Evolutionary conservation across 1,140 invertebrate species (phyloP), one percentile per base, ranked within the genome.

Genomic region (Apis laboriosa): DNA sequence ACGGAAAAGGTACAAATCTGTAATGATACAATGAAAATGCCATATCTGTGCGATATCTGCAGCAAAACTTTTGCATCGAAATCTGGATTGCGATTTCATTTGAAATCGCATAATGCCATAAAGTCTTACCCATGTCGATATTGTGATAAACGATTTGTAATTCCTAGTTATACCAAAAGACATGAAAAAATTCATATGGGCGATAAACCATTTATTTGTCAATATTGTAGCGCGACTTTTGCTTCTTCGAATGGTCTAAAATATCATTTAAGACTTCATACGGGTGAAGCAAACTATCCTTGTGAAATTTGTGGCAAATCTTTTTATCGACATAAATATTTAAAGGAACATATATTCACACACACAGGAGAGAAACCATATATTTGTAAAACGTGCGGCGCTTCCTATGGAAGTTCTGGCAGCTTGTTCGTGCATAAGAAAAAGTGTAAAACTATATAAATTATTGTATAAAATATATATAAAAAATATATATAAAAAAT

Each of bases 331-430:
- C 63, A 55, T 9, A 89, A 86, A n/a, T 89, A 87, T 24, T 76
- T 91, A 11, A 91, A 89, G 24, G 84, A 88, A 13, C 90, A 91
- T 51, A 84, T 76, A 24, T 90, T 91, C 49, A 90, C 90, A 0
- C 92, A 93, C 55, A 93, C 91, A 0, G 92, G 91, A 13, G 77
- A 90, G 79, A 90, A 86, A 28, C 89, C 90, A 7, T 91, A 86
- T 12, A 67, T 66, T 12, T 91, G 90, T 60, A 87, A 86, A 82
- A 66, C 78, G 11, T 91, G 90, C 28, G 89, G 87, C 11, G 70
- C 79, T 24, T 83, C 83, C 13, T 91, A 91, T 56, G 82, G 79
- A 9, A 90, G 85, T 77, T 89, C 89, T n/a, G 90, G 90, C 0
- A 90, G 87, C n/a, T 77, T 91, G n/a, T 90, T 89, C 67, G 84